Base-by-base conservation (phyloP, 2,888 invertebrate species). In the Drosophila paracracens region DNA sequence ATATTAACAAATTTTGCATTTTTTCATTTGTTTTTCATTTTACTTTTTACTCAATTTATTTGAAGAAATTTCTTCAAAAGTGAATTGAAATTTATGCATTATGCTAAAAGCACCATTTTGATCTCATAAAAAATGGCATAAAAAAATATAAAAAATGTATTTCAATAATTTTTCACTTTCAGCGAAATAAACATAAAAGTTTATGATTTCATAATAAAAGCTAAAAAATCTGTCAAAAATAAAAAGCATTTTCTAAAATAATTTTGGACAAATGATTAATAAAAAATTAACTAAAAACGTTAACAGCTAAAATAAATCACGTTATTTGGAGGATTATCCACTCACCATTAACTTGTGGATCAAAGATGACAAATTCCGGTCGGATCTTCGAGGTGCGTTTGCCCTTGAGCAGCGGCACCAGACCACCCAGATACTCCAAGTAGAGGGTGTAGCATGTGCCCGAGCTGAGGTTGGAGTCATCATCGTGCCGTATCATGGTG, bases 361-460 rank as follows among this genome's bases (percentile, higher is more conserved):
- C 98, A 92, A 97, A 98, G 90, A 99, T 99, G 67, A 99, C 98
- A 93, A 99, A 99, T 93, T 99, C 99, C 0, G 99, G 99, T 64
- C 99, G 95, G 79, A 99, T 97, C 94, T 99, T 99, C 93, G 99
- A 99, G 71, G 98, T 98, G 73, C 99, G 94, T 87, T 98, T 97
- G 29, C 99, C 99, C 92, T 99, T 98, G 18, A 99, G 94, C 63
- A 99, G 94, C 0, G 99, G 99, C 78, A 99, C 98, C 56, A 99
- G 94, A 1, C 99, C 99, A 4, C 99, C 99, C 40, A 99, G 94
- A 93, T 99, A 99, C 93, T 99, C 99, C 83, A 99, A 94, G 93
- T 99, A 99, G 18, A 97, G 94, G 0, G 97, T 97, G 92, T 97
- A 98, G 82, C 97, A 97, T 38, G 96, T 97, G 43, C 96, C 96